Evolutionary conservation across 2,888 invertebrate species (phyloP), one percentile per base, ranked within the genome.

Genomic region (Aporophyla lueneburgensis): DNA sequence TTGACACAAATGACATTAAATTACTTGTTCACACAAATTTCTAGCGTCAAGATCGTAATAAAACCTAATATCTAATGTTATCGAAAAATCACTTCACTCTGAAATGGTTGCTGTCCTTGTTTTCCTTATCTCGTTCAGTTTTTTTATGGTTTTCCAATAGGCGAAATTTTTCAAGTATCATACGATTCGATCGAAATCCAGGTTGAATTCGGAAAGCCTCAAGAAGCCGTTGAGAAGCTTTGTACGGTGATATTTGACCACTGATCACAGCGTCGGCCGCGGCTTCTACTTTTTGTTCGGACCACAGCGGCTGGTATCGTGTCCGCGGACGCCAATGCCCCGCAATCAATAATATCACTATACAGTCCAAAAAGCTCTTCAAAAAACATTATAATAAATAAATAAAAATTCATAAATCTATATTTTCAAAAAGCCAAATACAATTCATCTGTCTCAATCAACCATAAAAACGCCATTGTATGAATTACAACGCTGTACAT

Each of bases 181-280:
- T 14, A 21, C 43, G 51, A 46, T 27, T 46, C n/a, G n/a, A n/a
- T n/a, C n/a, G n/a, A n/a, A n/a, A n/a, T n/a, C n/a, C n/a, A n/a
- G n/a, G n/a, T n/a, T n/a, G n/a, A n/a, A n/a, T n/a, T n/a, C n/a
- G n/a, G n/a, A n/a, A n/a, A n/a, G n/a, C n/a, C n/a, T n/a, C n/a
- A n/a, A n/a, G n/a, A n/a, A n/a, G n/a, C 33, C 3, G 27, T n/a
- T 16, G 14, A 16, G 74, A 74, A 16, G 74, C 74, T 74, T 46
- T 53, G 27, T 53, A 43, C 0, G 53, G 14, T 46, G 74, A 24
- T 61, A 74, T n/a, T 6, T 74, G 40, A 9, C 74, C 61, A 12
- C n/a, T 61, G 1, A 51, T 10, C 14, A 74, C 74, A 7, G 74
- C 74, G 19, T 61, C 9, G 10, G 43, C 12, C 0, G 74, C 74